Evolutionary conservation across 2,113 vertebrate species (phyloP).

Genomic region (Gallinago paraguaiae): DNA sequence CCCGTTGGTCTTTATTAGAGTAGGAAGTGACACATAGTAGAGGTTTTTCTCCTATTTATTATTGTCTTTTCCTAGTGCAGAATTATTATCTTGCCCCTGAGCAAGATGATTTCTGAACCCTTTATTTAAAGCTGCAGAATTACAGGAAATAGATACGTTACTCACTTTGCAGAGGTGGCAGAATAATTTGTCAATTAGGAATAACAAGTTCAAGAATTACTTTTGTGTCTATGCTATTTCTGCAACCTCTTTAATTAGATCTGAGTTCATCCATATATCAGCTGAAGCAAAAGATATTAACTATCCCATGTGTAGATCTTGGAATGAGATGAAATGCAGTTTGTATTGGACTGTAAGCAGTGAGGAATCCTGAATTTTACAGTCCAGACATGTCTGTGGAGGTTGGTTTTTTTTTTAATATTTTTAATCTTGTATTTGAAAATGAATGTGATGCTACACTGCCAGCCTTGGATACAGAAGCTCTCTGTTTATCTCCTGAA

Average conservation of each 20-base stretch:
- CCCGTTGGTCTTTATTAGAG: neutral
- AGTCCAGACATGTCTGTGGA: neutral
- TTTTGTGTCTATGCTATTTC: slow-evolving; percentile 64
- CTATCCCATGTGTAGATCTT: neutral
- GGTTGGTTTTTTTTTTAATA: neutral
- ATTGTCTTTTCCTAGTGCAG: neutral
- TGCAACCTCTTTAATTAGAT: slow-evolving; percentile 66
- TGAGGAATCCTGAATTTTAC: neutral
- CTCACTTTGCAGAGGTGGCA: slow-evolving; percentile 43
- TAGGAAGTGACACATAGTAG: neutral
- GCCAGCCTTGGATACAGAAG: neutral
- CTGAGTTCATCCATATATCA: slow-evolving; percentile 38
- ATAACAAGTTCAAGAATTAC: slow-evolving; percentile 52
- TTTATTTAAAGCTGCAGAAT: slow-evolving; percentile 56
- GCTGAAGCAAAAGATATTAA: slow-evolving; percentile 52
- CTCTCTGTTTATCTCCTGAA: slow-evolving; percentile 7
- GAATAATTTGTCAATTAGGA: slow-evolving; percentile 70
- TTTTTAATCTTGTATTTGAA: slow-evolving; percentile 28
- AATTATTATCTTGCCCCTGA: slow-evolving; percentile 34
- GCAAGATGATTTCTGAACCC: slow-evolving; percentile 22
- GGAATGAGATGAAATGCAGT: neutral
- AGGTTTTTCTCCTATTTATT: slow-evolving; percentile 1
- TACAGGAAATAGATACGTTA: slow-evolving; percentile 61
- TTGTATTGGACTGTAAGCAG: neutral
- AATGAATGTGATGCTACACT: neutral